These are phyloP conservation scores for Capitulum mitella DNA, from an alignment of 2,888 invertebrate genomes.

Conservation along the genomic window DNA sequence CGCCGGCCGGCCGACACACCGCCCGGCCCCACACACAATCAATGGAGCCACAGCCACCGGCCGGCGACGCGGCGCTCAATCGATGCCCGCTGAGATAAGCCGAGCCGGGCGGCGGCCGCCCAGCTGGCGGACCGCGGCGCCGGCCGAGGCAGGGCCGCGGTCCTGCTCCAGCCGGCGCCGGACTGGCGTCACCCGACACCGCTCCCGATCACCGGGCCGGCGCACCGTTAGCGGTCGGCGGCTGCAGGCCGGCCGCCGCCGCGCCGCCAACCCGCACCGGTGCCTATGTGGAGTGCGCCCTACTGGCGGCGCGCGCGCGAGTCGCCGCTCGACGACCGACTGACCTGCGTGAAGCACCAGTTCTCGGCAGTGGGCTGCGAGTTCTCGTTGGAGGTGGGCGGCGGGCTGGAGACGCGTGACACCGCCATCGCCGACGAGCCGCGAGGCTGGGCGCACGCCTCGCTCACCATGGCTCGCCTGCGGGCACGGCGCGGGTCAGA, in stretches of 20 bases:
- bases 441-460: slow-evolving; percentile 24
- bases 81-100: not conserved
- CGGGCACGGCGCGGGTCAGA: not conserved
- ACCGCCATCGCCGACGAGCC: slow-evolving; percentile 31
- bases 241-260: too few relatives aligned
- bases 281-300: too few relatives aligned
- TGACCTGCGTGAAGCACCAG: slow-evolving; percentile 99
- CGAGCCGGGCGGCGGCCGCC: not conserved
- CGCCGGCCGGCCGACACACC: not conserved
- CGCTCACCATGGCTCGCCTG: slow-evolving; percentile 37
- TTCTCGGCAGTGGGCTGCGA: slow-evolving; percentile 98
- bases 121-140: not conserved
- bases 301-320: too few relatives aligned
- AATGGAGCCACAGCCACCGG: not conserved
- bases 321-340: slow-evolving; percentile 26
- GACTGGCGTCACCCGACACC: too few relatives aligned
- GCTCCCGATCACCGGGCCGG: too few relatives aligned
- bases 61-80: too few relatives aligned
- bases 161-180: too few relatives aligned
- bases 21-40: not conserved
- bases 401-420: slow-evolving; percentile 81
- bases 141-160: too few relatives aligned
- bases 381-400: slow-evolving; percentile 64
- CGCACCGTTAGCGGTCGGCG: too few relatives aligned
- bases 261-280: too few relatives aligned